Evolutionary conservation across 2,888 invertebrate genomes (phyloP), one percentile per base, ranked within the genome.

Genomic region (Clanis bilineata): DNA sequence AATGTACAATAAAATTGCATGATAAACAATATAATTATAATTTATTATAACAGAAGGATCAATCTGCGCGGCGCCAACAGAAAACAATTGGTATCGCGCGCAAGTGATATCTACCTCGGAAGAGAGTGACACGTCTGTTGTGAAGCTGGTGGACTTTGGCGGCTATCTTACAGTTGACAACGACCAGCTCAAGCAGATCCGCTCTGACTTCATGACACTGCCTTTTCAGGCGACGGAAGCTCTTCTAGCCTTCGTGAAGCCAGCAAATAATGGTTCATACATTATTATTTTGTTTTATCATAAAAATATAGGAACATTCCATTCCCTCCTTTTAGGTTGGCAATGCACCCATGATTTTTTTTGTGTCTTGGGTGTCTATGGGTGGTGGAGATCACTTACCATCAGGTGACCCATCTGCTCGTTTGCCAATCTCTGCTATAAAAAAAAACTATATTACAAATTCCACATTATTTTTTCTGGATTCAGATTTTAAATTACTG

Each of bases 141-240:
- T 98, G 60, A 96, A 96, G 87, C 96, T 97, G 83, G 95, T 99
- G 57, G 99, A 99, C 92, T 98, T 97, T 77, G 99, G 99, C 56
- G 99, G 99, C 57, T 99, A 96, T 86, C 94, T 95, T 77, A 94
- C 94, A 62, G 94, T 98, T 59, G 94, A 95, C 72, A 95, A 96
- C 70, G 93, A 94, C 60, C 94, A 95, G 69, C 94, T 99, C 79
- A 95, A 97, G 80, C 98, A 99, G 92, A 98, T 99, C 71, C 94
- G 98, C 74, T 95, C 95, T 59, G 98, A 99, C 89, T 98, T 98
- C 85, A 96, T 98, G 94, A 93, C 95, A 62, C 93, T 99, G 84
- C 99, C 99, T 58, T 99, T 99, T 94, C 99, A 99, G 94, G 98
- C 99, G 61, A 96, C 97, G 56, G 99, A 99, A 93, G 98, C 98